Percentiles rank a stretch among this genome's conserved stretches.
Conservation (phyloP, 2,113 vertebrate genomes). For the Notechis scutatus region DNA sequence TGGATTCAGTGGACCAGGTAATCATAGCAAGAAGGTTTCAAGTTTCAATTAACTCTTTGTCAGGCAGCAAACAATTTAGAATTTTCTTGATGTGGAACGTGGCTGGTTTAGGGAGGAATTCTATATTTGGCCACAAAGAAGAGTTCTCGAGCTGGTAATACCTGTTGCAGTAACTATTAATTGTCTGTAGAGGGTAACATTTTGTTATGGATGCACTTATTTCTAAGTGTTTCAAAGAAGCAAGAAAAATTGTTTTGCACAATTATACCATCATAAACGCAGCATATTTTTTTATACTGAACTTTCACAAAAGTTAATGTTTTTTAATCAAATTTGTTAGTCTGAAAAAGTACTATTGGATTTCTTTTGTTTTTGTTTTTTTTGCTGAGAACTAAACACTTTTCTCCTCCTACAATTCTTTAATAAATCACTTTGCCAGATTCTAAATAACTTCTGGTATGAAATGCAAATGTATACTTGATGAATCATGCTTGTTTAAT, state of each 20-base stretch:
- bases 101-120: not conserved
- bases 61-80: not conserved
- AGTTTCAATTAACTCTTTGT: not conserved
- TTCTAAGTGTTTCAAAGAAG: not conserved
- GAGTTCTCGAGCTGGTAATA: not conserved
- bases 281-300: not conserved
- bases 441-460: not conserved
- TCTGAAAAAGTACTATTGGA: not conserved
- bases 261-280: no score
- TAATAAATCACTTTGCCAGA: not conserved
- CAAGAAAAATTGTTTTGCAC: not conserved
- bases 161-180: conserved; percentile 47
- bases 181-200: conserved; percentile 62
- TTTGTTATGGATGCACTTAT: conserved; percentile 36
- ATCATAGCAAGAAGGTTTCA: not conserved
- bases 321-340: not conserved
- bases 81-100: not conserved
- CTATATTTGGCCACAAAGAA: not conserved
- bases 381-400: not conserved
- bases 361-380: not conserved
- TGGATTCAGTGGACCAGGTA: not conserved
- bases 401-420: not conserved
- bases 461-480: not conserved
- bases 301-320: not conserved
- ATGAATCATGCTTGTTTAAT: not conserved